A percentile compares a stretch with the other conserved stretches of the same genome.
Evolutionary conservation across 2,888 invertebrate species (phyloP).

Genomic region (Chesias legatella): DNA sequence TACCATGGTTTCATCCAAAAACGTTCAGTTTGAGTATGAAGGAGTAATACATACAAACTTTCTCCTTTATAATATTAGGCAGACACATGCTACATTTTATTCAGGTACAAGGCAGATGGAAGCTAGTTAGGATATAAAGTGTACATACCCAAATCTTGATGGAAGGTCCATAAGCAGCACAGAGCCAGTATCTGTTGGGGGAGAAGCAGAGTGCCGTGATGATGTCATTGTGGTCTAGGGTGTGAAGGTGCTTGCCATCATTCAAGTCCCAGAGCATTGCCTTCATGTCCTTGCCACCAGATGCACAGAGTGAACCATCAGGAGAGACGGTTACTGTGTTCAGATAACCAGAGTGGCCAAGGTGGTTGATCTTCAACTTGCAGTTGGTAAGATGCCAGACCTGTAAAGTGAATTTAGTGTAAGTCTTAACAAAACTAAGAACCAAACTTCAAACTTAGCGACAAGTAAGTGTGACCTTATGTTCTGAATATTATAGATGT

Average conservation of each 20-base stretch:
- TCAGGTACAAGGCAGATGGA: too few relatives aligned
- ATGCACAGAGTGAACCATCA: conserved; percentile 99
- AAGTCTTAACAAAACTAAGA: too few relatives aligned
- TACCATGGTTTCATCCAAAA: too few relatives aligned
- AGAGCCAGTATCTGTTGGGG: conserved; percentile 99
- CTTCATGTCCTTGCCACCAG: conserved; percentile 99
- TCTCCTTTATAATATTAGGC: too few relatives aligned
- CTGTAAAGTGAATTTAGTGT: conserved; percentile 54
- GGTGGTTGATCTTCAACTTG: conserved; percentile 98
- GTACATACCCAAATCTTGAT: conserved; percentile 97
- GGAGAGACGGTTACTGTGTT: conserved; percentile 99
- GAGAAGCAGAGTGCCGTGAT: conserved; percentile 99
- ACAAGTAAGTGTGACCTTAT: too few relatives aligned
- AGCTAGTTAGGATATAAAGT: too few relatives aligned
- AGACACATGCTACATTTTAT: too few relatives aligned
- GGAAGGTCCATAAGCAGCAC: conserved; percentile 98
- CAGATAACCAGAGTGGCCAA: conserved; percentile 97
- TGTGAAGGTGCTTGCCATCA: conserved; percentile 99
- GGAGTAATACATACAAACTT: too few relatives aligned
- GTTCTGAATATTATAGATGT: too few relatives aligned
- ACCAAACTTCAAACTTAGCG: too few relatives aligned
- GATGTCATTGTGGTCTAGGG: conserved; percentile 98
- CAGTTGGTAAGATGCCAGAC: conserved; percentile 99
- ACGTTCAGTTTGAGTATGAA: too few relatives aligned
- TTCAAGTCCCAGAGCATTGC: conserved; percentile 99